phyloP scores from a whole-genome alignment of 1,140 invertebrate genomes.

The Apocrypta bakeri region DNA sequence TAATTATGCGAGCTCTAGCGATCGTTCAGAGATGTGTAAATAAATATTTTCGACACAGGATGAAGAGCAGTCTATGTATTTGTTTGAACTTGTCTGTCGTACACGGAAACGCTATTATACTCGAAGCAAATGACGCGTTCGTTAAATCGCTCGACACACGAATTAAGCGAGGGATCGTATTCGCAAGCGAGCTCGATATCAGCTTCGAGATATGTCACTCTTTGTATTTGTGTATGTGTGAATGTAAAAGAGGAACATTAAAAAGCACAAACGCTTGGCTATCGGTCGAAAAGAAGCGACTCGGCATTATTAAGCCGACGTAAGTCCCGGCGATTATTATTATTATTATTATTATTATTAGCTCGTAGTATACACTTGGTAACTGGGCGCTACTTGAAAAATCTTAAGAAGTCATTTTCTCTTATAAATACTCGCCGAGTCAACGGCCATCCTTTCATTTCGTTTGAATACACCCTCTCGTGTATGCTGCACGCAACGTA shows the following conservation, averaged over 20 bases:
- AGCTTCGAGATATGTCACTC: not conserved
- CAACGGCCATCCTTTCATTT: no score
- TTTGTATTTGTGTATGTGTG: not conserved
- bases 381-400: not conserved
- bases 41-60: slow-evolving; percentile 17
- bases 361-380: not conserved
- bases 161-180: no score
- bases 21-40: slow-evolving; percentile 13
- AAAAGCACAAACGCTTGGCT: not conserved
- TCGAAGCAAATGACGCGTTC: no score
- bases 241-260: not conserved
- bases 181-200: no score
- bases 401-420: not conserved
- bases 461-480: no score
- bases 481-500: no score
- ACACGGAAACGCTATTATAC: no score
- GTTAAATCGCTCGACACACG: no score
- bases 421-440: not conserved
- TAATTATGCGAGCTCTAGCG: slow-evolving; percentile 27
- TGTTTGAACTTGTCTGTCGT: no score
- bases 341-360: no score
- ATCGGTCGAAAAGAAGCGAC: not conserved
- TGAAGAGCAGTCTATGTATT: no score
- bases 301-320: not conserved
- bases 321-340: not conserved